Evolutionary conservation across 2,113 vertebrate genomes (phyloP), one percentile per base, ranked within the genome.

Genomic region (Bubo blakistoni): DNA sequence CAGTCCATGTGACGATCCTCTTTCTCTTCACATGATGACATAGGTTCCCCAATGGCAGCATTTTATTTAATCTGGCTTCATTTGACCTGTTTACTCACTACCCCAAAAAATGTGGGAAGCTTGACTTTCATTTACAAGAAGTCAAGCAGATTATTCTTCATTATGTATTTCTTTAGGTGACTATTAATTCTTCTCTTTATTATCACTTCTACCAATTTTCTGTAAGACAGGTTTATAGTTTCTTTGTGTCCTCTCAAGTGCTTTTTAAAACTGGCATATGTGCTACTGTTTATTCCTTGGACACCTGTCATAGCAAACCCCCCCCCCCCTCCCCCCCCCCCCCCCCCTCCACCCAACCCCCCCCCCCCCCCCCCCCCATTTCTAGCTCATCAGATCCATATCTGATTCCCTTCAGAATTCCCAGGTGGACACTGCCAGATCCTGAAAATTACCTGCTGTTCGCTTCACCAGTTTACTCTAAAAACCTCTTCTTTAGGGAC

Each of bases 341-440:
- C 0, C 1, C 7, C 13, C 36, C 26, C 51, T n/a, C n/a, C n/a
- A n/a, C n/a, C n/a, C n/a, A n/a, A n/a, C 7, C 13, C 42, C 15
- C 13, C 36, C 26, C 51, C 10, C 5, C 7, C 13, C 42, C 16
- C 6, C 29, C 49, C 2, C 0, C 1, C 7, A 65, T n/a, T 86
- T 87, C 46, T 77, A 52, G 44, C 5, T 74, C 49, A 47, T 49
- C 13, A 72, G 40, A 59, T 73, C 32, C 25, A 7, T 65, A 52
- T 55, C 49, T 42, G 25, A 77, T 80, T 86, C 63, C 44, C 38
- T 67, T 72, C 42, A 42, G 51, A 83, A 69, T 52, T 90, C 22
- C 17, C 47, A 51, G 6, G 12, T 34, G 9, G 16, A 57, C 6
- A 13, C n/a, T 6, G 3, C 17, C 40, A 73, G 11, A 54, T 62